phyloP scores from a whole-genome alignment of 1,140 invertebrate genomes.

The Sinella curviseta region DNA sequence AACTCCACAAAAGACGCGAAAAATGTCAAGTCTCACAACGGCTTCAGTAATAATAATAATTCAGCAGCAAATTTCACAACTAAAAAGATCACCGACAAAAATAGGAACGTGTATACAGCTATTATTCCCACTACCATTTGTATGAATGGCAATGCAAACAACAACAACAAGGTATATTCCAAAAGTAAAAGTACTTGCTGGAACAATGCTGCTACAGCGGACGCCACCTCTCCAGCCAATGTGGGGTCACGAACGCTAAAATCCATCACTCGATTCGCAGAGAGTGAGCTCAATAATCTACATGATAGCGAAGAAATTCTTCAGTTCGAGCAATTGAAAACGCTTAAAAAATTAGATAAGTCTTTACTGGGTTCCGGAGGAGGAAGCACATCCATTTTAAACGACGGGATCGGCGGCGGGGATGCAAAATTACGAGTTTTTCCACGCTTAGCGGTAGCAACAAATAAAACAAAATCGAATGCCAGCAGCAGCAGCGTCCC shows the following conservation, averaged over 20 bases:
- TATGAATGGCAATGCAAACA: neutral
- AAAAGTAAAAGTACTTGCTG: neutral
- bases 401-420: no score
- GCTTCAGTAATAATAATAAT: neutral
- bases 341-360: conserved; percentile 39
- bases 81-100: conserved; percentile 11
- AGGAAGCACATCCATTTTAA: no score
- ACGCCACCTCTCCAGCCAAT: neutral
- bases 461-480: neutral
- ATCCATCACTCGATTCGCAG: neutral
- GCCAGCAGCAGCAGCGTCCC: neutral
- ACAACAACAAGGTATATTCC: neutral
- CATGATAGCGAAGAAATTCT: neutral
- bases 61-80: neutral
- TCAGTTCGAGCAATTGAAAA: conserved; percentile 39
- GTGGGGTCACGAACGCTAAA: neutral
- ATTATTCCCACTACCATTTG: neutral
- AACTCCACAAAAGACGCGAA: neutral
- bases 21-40: neutral
- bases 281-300: conserved; percentile 31
- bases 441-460: neutral
- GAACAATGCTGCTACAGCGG: neutral
- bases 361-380: conserved; percentile 19
- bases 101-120: conserved; percentile 4
- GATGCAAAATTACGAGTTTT: neutral